Conservation (phyloP, 2,113 vertebrate species). For the Leptocoma aspasia region DNA sequence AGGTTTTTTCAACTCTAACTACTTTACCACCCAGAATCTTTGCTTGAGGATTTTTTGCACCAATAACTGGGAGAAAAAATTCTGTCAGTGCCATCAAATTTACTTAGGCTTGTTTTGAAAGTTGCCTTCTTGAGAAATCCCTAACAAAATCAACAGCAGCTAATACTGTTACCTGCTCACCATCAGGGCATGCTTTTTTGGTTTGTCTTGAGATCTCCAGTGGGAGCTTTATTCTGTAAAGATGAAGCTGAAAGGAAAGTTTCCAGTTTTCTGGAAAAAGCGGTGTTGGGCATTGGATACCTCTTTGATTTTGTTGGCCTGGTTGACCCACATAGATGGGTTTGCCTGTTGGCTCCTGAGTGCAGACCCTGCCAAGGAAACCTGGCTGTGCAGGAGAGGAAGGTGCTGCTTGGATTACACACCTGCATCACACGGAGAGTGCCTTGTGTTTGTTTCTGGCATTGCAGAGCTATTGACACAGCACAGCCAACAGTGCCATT, state of each 20-base stretch:
- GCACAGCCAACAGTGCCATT: not conserved
- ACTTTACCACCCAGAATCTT: not conserved
- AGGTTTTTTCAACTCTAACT: not conserved
- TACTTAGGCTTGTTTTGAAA: not conserved
- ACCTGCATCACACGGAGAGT: not conserved
- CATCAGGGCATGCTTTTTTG: accelerated
- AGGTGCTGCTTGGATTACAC: not conserved
- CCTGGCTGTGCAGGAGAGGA: not conserved
- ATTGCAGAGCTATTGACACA: not conserved
- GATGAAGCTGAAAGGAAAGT: not conserved
- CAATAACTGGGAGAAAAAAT: not conserved
- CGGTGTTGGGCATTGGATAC: not conserved
- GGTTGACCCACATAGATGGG: not conserved
- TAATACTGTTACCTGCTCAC: not conserved
- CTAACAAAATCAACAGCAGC: not conserved
- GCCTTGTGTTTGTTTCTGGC: not conserved
- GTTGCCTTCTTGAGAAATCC: not conserved
- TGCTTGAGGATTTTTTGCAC: not conserved
- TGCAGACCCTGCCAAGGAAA: not conserved
- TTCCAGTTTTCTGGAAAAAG: not conserved
- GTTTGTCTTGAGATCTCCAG: not conserved
- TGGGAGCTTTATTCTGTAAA: not conserved
- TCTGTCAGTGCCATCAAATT: not conserved
- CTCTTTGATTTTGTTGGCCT: not conserved
- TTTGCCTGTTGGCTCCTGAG: not conserved